phyloP scores from a whole-genome alignment of 2,797 vertebrate genomes.

The Euphonia xanthogaster region DNA sequence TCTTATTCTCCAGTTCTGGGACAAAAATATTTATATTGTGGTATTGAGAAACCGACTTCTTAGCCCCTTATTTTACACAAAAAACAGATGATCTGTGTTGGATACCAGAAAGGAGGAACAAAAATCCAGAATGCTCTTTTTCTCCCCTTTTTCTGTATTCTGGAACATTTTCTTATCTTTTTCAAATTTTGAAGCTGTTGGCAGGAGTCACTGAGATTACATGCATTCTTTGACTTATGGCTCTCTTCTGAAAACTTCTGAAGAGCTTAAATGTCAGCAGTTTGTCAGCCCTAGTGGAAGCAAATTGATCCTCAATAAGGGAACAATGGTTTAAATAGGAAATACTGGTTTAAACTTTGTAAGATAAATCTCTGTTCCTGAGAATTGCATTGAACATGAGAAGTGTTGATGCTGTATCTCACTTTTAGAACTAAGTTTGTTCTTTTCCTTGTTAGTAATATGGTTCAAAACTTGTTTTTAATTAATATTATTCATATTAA shows the following conservation, averaged over 20 bases:
- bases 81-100: background rate
- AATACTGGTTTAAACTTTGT: background rate
- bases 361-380: background rate
- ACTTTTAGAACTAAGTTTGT: background rate
- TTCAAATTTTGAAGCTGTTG: background rate
- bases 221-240: background rate
- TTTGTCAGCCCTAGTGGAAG: background rate
- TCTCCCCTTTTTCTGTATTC: background rate
- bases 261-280: background rate
- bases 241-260: background rate
- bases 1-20: background rate
- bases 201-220: background rate
- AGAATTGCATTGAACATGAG: background rate
- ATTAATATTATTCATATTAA: background rate
- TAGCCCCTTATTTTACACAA: background rate
- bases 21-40: background rate
- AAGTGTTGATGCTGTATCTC: background rate
- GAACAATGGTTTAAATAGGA: background rate
- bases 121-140: fast-evolving
- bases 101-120: background rate
- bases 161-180: background rate
- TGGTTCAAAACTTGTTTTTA: background rate
- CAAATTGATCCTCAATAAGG: background rate
- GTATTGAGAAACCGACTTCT: background rate
- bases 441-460: background rate